Conservation (phyloP, 2,888 invertebrate species). For the Scelioninae gen. 2 region DNA sequence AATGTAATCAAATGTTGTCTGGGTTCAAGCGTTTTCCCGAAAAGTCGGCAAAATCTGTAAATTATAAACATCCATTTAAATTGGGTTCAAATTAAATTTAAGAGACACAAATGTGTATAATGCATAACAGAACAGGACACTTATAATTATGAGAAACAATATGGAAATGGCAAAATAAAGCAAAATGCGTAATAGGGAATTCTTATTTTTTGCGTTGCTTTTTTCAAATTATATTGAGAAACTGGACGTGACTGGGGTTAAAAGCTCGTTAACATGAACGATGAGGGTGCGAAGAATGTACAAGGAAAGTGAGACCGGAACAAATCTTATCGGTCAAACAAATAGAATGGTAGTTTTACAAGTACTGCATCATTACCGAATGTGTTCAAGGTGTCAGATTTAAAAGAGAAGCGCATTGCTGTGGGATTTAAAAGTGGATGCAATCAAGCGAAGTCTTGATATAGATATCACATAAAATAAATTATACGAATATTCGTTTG, state of each 20-base stretch:
- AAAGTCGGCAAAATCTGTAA: neutral
- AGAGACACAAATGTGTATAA: too few relatives aligned
- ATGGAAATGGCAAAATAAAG: too few relatives aligned
- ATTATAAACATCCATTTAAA: neutral
- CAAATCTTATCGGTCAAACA: slow-evolving; percentile 45
- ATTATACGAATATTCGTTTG: too few relatives aligned
- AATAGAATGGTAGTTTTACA: slow-evolving; percentile 39
- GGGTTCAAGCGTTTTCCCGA: neutral
- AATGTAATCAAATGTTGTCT: neutral
- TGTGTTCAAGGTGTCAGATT: slow-evolving; percentile 8
- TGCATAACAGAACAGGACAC: too few relatives aligned
- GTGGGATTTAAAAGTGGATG: too few relatives aligned
- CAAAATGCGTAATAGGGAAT: neutral
- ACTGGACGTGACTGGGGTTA: slow-evolving; percentile 20
- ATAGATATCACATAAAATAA: too few relatives aligned
- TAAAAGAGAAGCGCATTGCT: too few relatives aligned
- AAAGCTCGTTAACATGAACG: slow-evolving; percentile 47
- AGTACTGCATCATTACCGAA: slow-evolving; percentile 32
- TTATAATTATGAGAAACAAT: too few relatives aligned
- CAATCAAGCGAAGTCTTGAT: too few relatives aligned
- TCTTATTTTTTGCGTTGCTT: too few relatives aligned
- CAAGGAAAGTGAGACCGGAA: slow-evolving; percentile 29
- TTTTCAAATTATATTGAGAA: too few relatives aligned
- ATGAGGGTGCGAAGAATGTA: slow-evolving; percentile 26
- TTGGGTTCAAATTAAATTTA: too few relatives aligned